Evolutionary conservation across 2,888 invertebrate genomes (phyloP), one percentile per base, ranked within the genome.

Genomic region (Lycocerus yunnanus): DNA sequence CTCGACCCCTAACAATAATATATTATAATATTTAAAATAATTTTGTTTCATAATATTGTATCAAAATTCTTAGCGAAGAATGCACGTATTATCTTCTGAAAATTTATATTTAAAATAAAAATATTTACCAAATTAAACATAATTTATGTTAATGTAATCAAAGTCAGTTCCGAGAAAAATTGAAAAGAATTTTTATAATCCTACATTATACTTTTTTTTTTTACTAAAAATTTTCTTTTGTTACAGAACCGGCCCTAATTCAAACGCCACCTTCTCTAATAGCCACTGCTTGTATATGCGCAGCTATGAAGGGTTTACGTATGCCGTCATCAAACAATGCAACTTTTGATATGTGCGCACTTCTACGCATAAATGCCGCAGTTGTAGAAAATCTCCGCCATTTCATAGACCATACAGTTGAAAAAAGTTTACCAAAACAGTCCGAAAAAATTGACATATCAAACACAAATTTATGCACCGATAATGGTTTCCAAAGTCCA

Each of bases 221-320:
- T 13, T 20, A 60, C 2, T 63, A 15, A 74, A n/a, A 43, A 20
- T 66, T 71, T 15, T 59, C 69, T 79, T 81, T 84, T 84, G 79
- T 88, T 87, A 43, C 91, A 93, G 94, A 94, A 86, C 91, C 93
- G n/a, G 91, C 91, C 80, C 91, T 94, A 83, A 91, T 93, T 77
- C 89, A 91, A 83, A 92, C 92, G 72, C 90, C 92, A 11, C 92
- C 94, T 20, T 94, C 94, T 0, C 83, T 93, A 83, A 90, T 93
- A 15, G 93, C 93, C 0, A 90, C 91, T 10, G 92, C 93, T 6
- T 92, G 93, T 83, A 89, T 94, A 71, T 90, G 91, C 61, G 92
- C 93, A 0, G 93, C 93, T 1, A 90, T 92, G 10, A 89, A 91
- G 10, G 93, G 93, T 0, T 82, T 92, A 73, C 87, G 88, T 76